Evolutionary conservation across 1,140 invertebrate species (phyloP), one percentile per base, ranked within the genome.

Genomic region (Drosophila ercepeae): DNA sequence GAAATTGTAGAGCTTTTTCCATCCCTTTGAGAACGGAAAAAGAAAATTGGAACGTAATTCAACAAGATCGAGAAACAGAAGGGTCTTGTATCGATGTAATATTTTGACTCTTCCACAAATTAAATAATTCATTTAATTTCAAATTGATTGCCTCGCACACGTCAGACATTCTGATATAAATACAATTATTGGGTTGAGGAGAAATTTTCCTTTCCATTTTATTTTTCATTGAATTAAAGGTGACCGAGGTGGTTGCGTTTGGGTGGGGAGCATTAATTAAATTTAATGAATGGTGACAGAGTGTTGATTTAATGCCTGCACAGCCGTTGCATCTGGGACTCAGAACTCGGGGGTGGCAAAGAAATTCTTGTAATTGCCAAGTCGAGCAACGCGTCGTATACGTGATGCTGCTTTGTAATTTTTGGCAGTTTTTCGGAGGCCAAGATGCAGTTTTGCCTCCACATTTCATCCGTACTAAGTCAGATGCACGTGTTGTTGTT

Each of bases 251-350:
- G 65, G 27, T 3, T 42, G 36, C 51, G 23, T 32, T 32, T 59
- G 36, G 57, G 51, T 32, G 36, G 23, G 36, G 23, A 53, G 41
- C 72, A 81, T 84, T 84, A 84, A 84, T 84, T 81, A 84, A 81
- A 86, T 76, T 86, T 86, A 86, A 84, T 86, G 81, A 86, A 84
- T 86, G 76, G 61, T 84, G 76, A 58, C 76, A 60, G 25, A 53
- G 81, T 51, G 81, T 76, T 84, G 81, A 84, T 86, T 81, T 84
- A 74, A 74, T n/a, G 70, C 52, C 59, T 57, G 51, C 55, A 48
- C 70, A 64, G 58, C 69, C 54, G 65, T 55, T 72, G 49, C 59
- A 44, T 2, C 9, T 32, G 29, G 29, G 9, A n/a, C 46, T 34
- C 8, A 13, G 36, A 9, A 4, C 32, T 7, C 21, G 23, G 21